Percentiles rank a stretch among this genome's conserved stretches.
Conservation (phyloP, 2,113 vertebrate species). For the Sula dactylatra region DNA sequence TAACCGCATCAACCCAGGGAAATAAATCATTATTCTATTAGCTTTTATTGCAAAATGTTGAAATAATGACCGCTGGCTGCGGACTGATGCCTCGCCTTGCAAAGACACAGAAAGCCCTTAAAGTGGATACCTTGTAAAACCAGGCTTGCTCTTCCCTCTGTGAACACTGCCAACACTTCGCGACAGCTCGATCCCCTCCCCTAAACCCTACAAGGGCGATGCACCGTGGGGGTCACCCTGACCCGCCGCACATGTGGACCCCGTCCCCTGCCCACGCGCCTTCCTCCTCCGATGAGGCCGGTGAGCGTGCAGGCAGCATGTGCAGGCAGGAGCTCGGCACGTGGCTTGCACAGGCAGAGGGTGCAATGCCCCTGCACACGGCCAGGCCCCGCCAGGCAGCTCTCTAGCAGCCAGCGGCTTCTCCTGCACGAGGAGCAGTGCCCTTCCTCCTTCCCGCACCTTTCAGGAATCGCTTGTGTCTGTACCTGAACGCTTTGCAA, state of each 20-base stretch:
- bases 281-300: neutral
- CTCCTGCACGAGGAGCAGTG: neutral
- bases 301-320: accelerated
- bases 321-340: accelerated
- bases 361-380: too few relatives aligned
- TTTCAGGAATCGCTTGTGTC: neutral
- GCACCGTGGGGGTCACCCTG: neutral
- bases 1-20: constrained; percentile 68
- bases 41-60: constrained; percentile 69
- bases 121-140: neutral
- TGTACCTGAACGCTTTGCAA: neutral
- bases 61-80: constrained; percentile 37
- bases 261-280: accelerated
- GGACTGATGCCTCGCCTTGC: neutral
- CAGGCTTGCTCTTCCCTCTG: neutral
- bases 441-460: neutral
- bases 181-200: too few relatives aligned
- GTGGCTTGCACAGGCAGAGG: neutral
- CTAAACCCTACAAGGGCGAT: neutral
- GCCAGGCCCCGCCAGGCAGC: neutral
- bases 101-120: neutral
- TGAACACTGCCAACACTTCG: accelerated
- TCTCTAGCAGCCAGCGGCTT: neutral
- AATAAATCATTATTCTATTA: constrained; percentile 74
- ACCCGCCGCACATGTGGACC: neutral